phyloP scores from a whole-genome alignment of 2,797 vertebrate species.

The Microctenopoma stevenorrisi region DNA sequence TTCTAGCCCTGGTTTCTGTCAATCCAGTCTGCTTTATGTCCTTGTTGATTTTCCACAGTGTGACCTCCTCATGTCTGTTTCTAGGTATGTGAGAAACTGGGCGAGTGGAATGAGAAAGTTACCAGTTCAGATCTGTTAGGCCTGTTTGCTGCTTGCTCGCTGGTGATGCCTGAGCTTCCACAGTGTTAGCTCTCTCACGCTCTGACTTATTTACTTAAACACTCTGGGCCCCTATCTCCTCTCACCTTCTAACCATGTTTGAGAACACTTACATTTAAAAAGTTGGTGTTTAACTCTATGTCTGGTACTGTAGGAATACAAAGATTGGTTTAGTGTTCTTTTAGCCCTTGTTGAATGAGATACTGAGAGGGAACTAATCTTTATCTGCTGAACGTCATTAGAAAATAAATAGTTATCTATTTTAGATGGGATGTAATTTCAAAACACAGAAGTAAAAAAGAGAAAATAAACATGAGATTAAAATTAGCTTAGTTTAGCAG shows the following conservation, averaged over 20 bases:
- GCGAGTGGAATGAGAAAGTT: conserved; percentile 91
- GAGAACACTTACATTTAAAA: conserved; percentile 13
- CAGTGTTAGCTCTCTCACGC: conserved; percentile 68
- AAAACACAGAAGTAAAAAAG: background rate
- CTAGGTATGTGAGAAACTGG: conserved; percentile 90
- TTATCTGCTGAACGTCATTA: background rate
- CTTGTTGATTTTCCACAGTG: background rate
- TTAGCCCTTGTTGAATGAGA: background rate
- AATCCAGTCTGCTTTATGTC: background rate
- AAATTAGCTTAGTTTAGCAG: background rate
- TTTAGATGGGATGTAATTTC: background rate
- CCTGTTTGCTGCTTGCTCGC: conserved; percentile 62
- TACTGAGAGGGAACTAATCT: background rate
- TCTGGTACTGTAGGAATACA: conserved; percentile 5
- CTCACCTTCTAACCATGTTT: conserved; percentile 58
- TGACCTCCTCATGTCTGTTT: conserved; percentile 79
- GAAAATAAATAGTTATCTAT: background rate
- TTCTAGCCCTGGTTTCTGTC: background rate
- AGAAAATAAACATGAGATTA: background rate
- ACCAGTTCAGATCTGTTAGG: conserved; percentile 90
- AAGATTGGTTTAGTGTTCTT: background rate
- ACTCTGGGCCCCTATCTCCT: background rate
- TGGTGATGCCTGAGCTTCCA: conserved; percentile 30
- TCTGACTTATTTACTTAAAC: conserved; percentile 16
- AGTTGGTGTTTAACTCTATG: conserved; percentile 26